Base-by-base conservation (phyloP, 2,797 vertebrate genomes). In the Oryzias dopingdopingensis region DNA sequence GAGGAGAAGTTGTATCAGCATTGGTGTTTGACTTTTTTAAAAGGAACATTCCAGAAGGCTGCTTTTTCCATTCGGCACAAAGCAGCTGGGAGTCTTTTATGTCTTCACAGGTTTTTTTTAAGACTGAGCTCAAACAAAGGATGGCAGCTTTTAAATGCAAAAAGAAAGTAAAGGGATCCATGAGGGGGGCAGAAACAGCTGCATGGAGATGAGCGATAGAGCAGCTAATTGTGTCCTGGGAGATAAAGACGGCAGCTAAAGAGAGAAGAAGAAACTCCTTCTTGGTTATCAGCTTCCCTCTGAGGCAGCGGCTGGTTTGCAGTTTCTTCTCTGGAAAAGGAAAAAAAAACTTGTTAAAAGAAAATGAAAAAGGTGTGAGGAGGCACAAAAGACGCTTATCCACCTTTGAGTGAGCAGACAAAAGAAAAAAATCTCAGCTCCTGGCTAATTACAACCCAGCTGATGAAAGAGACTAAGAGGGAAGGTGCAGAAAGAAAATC, bases 171-270 rank as follows among this genome's bases (percentile, higher is more conserved):
- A 51, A 60, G 23, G 16, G 37, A 26, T 46, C 42, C 4, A 16
- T 15, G 23, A 46, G 15, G 29, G 49, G 20, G 20, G n/a, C 8
- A 42, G 56, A 62, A 77, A 67, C 67, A 78, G 45, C 75, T 62
- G 79, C 71, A 71, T 67, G 65, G 78, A 73, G 83, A 86, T 84
- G 76, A 85, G 81, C 65, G 88, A 86, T 89, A 85, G 79, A 83
- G 79, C 79, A 73, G 81, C 86, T 90, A 91, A 92, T 91, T 89
- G 85, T 84, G 79, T 89, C 85, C 85, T 75, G 81, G 76, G 77
- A 88, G 84, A 91, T 88, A 88, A 84, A 84, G 73, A 76, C 62
- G 62, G 4, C 49, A 15, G 62, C 51, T 56, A 47, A 47, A 61
- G 67, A 76, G 65, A 78, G 68, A 73, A 76, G 73, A 49, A 67